Percentiles rank a stretch among this genome's conserved stretches.
Evolutionary conservation across 2,113 vertebrate species (phyloP).

Genomic region (Xiphophorus couchianus): DNA sequence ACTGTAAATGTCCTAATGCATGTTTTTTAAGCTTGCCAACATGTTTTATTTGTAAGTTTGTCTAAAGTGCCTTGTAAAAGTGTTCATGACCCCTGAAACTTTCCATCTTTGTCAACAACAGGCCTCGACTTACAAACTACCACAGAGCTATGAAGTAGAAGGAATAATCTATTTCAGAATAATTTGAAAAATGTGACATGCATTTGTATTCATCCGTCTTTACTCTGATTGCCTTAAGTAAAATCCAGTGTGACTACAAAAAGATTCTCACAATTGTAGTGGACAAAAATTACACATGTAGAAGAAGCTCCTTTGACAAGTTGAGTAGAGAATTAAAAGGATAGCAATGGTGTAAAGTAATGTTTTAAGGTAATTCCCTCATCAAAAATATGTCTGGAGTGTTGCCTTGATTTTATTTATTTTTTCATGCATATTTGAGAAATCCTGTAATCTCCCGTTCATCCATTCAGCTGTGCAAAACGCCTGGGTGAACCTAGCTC

Average conservation of each 20-base stretch:
- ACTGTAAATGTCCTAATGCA: neutral
- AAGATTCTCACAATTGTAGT: too few species aligned
- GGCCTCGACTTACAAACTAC: neutral
- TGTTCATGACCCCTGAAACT: neutral
- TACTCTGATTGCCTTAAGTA: neutral
- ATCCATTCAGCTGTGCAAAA: too few species aligned
- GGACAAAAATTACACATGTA: too few species aligned
- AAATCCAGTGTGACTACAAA: neutral
- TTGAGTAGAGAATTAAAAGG: neutral
- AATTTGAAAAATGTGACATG: neutral
- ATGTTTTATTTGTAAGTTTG: neutral
- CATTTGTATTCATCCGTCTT: neutral
- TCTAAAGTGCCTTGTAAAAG: neutral
- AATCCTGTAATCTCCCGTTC: too few species aligned
- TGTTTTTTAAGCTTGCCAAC: neutral
- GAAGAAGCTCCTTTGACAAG: too few species aligned
- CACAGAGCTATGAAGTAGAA: too few species aligned
- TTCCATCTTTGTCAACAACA: neutral
- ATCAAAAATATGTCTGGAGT: too few species aligned
- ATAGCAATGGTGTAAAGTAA: neutral
- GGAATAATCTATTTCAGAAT: neutral
- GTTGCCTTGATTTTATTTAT: too few species aligned
- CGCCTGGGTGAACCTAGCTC: too few species aligned
- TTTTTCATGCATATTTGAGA: too few species aligned
- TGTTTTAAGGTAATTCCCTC: too few species aligned